These are phyloP conservation scores for Invenusta paracnida DNA, from an alignment of 2,888 invertebrate genomes.

Conservation along the genomic window DNA sequence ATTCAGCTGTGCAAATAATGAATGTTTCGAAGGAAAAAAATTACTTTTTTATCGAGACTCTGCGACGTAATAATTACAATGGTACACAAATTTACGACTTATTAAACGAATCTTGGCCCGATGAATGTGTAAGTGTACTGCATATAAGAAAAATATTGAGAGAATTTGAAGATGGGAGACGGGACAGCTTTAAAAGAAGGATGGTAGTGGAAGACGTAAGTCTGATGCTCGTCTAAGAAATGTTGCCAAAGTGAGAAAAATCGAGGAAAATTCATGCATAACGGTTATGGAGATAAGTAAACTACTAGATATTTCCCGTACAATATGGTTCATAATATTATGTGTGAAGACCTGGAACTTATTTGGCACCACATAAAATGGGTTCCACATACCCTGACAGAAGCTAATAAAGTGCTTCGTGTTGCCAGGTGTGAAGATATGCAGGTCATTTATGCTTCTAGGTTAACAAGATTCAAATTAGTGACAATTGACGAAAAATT, in stretches of 20 bases:
- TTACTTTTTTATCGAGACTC: constrained; percentile 31
- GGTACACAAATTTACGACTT: constrained; percentile 21
- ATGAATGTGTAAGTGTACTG: constrained; percentile 22
- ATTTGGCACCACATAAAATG: constrained; percentile 10
- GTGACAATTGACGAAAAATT: not conserved
- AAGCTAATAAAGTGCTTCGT: constrained; percentile 19
- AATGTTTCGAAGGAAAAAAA: constrained; percentile 25
- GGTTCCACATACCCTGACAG: constrained; percentile 23
- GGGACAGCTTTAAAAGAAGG: constrained; percentile 16
- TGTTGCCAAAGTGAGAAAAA: constrained; percentile 13
- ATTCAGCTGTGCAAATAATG: constrained; percentile 29
- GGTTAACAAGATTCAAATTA: constrained; percentile 5
- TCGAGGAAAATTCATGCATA: constrained; percentile 18
- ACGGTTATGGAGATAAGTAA: not conserved
- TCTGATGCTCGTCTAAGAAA: constrained; percentile 16
- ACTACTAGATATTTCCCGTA: constrained; percentile 23
- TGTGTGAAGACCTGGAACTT: constrained; percentile 3
- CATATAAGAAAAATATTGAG: not conserved
- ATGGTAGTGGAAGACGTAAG: not conserved
- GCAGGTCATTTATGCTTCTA: constrained; percentile 7
- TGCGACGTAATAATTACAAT: constrained; percentile 10
- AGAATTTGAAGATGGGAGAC: constrained; percentile 25
- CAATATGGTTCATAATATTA: constrained; percentile 4
- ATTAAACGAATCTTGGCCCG: constrained; percentile 23
- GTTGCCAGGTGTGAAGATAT: constrained; percentile 15